Evolutionary conservation across 2,888 invertebrate species (phyloP).

Genomic region (Nasonia oneida): DNA sequence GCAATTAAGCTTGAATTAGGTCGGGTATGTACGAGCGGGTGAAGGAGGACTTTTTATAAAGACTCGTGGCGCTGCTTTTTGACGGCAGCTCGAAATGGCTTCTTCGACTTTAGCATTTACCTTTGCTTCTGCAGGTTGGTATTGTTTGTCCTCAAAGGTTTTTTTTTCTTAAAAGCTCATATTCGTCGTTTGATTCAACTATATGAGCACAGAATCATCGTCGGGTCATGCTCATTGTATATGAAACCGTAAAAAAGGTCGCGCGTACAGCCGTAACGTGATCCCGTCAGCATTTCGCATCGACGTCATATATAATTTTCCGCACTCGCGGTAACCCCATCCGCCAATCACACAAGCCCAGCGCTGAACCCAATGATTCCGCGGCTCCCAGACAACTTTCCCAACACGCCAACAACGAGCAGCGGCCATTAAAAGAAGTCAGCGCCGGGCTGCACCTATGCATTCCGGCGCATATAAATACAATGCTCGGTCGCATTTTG

Average conservation of each 20-base stretch:
- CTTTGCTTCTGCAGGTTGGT: neutral
- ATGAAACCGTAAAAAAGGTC: too few relatives aligned
- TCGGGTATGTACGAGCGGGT: conserved; percentile 21
- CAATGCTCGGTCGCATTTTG: neutral
- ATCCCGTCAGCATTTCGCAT: too few relatives aligned
- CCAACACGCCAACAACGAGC: neutral
- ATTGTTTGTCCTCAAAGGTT: neutral
- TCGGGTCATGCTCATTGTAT: too few relatives aligned
- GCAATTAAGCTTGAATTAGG: conserved; percentile 59
- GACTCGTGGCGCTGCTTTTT: neutral
- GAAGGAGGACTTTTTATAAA: neutral
- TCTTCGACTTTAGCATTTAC: neutral
- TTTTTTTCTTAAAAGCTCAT: neutral
- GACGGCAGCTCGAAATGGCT: neutral
- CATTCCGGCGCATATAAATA: neutral
- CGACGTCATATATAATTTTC: neutral
- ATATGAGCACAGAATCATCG: too few relatives aligned
- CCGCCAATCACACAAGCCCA: neutral
- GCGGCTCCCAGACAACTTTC: neutral
- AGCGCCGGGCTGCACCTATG: neutral
- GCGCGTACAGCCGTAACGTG: too few relatives aligned
- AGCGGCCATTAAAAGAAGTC: neutral
- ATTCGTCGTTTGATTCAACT: too few relatives aligned
- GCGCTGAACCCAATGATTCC: neutral
- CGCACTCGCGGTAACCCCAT: neutral